Conservation (phyloP, 2,113 vertebrate genomes). For the Dermatemys mawii region DNA sequence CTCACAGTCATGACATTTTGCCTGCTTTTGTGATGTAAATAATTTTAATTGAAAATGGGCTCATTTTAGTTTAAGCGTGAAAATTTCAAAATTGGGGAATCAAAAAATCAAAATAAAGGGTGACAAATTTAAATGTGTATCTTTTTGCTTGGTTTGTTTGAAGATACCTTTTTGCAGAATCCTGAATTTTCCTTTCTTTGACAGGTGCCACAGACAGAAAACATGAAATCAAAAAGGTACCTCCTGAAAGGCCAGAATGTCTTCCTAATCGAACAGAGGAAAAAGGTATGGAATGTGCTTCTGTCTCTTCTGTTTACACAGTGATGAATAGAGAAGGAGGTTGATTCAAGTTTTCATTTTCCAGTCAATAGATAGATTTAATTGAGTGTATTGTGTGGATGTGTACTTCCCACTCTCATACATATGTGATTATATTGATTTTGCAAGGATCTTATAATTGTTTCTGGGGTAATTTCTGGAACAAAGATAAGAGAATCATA, state of each 20-base stretch:
- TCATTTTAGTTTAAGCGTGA: neutral
- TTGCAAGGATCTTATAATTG: neutral
- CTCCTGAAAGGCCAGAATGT: slow-evolving; percentile 94
- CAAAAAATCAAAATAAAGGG: neutral
- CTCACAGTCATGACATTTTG: neutral
- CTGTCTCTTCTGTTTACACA: slow-evolving; percentile 19
- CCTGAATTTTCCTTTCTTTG: slow-evolving; percentile 1
- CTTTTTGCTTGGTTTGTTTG: neutral
- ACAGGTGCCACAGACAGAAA: slow-evolving; percentile 88
- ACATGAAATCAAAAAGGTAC: slow-evolving; percentile 91
- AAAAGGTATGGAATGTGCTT: slow-evolving; percentile 86
- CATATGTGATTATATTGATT: neutral
- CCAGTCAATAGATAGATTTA: neutral
- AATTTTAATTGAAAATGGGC: neutral
- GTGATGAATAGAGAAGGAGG: neutral
- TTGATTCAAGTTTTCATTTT: neutral
- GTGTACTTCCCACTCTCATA: neutral
- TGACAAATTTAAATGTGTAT: neutral
- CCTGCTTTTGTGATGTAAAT: neutral
- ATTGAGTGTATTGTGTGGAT: neutral
- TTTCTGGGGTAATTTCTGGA: neutral
- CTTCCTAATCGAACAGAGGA: slow-evolving; percentile 91
- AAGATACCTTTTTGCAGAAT: neutral
- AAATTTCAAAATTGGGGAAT: neutral
- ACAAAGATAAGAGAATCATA: neutral